Evolutionary conservation across 1,140 invertebrate species (phyloP).

Genomic region (Yoshiicerus persimilis): DNA sequence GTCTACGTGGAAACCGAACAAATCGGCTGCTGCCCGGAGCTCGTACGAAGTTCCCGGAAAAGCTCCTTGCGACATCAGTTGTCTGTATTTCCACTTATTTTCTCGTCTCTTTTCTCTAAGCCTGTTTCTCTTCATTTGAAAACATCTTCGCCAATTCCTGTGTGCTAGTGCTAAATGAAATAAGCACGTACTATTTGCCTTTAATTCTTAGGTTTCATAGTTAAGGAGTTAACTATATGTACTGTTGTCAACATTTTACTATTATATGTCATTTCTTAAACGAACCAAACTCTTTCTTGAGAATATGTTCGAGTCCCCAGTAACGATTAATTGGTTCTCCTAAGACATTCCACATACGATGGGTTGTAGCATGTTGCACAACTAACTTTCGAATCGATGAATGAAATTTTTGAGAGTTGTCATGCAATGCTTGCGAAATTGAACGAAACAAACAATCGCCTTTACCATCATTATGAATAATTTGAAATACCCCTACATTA

Average conservation of each 20-base stretch:
- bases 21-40: slow-evolving; percentile 8
- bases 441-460: slow-evolving; percentile 28
- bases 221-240: neutral
- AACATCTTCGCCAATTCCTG: neutral
- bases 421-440: slow-evolving; percentile 12
- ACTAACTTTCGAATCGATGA: neutral
- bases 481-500: slow-evolving; percentile 16
- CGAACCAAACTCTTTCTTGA: neutral
- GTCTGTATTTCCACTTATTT: slow-evolving; percentile 7
- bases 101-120: neutral
- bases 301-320: neutral
- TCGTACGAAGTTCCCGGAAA: slow-evolving; percentile 18
- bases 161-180: no score
- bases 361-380: neutral
- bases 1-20: slow-evolving; percentile 27
- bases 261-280: neutral
- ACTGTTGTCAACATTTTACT: neutral
- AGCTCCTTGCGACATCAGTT: neutral
- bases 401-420: neutral
- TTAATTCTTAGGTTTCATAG: no score
- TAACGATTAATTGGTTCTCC: neutral
- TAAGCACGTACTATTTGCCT: no score
- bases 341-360: neutral
- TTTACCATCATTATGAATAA: neutral
- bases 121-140: neutral